Conservation (phyloP, 2,113 vertebrate species). For the Eulemur rufifrons region DNA sequence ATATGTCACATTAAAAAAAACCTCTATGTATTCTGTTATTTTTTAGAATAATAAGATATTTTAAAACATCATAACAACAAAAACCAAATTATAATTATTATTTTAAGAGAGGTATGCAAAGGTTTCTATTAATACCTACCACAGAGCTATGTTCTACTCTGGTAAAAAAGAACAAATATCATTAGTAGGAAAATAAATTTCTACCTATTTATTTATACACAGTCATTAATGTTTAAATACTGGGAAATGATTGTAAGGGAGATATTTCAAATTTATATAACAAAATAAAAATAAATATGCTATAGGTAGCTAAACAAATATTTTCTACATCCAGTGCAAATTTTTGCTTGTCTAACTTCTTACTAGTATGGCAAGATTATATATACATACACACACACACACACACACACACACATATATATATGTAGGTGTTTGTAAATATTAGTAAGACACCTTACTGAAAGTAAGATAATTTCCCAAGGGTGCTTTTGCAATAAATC, state of each 20-base stretch:
- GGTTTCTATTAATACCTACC: background rate
- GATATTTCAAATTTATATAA: background rate
- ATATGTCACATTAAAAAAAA: background rate
- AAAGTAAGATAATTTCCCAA: background rate
- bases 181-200: background rate
- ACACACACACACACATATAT: background rate
- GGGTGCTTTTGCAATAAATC: background rate
- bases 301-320: background rate
- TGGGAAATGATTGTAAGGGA: background rate
- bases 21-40: background rate
- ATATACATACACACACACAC: no score
- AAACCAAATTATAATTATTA: background rate
- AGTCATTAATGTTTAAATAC: background rate
- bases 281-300: background rate
- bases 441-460: background rate
- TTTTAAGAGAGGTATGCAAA: background rate
- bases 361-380: background rate
- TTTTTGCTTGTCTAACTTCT: background rate
- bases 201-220: background rate
- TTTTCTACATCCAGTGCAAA: background rate
- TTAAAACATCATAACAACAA: background rate
- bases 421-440: background rate
- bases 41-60: background rate
- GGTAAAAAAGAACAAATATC: background rate
- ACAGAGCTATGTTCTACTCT: background rate